Evolutionary conservation across 1,140 invertebrate species (phyloP).

Genomic region (Hyposmocoma kahamanoa): DNA sequence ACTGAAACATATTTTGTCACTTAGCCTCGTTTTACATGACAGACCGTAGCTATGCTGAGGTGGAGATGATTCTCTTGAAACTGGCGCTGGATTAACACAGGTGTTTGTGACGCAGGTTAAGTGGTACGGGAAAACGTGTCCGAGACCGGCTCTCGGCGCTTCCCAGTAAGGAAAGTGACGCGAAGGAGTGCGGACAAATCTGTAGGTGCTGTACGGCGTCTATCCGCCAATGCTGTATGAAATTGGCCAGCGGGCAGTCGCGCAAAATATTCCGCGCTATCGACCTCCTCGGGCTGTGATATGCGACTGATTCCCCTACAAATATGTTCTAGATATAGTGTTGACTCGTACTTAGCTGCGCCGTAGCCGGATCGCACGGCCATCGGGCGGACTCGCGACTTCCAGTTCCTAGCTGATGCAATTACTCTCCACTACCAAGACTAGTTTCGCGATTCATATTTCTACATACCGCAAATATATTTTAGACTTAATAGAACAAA

Average conservation of each 20-base stretch:
- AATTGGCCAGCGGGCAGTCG: constrained; percentile 16
- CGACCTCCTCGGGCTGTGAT: constrained; percentile 43
- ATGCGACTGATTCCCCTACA: constrained; percentile 46
- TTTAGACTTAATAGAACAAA: constrained; percentile 20
- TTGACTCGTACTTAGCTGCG: constrained; percentile 6
- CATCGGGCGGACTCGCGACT: not conserved
- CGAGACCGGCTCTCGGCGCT: not conserved
- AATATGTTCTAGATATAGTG: constrained; percentile 36
- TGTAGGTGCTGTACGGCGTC: not conserved
- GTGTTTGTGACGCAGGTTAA: not conserved
- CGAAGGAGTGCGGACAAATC: not conserved
- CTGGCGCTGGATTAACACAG: no score
- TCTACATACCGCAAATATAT: constrained; percentile 15
- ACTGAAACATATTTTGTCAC: no score
- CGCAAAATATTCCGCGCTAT: constrained; percentile 25
- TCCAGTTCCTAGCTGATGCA: not conserved
- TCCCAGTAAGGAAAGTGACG: not conserved
- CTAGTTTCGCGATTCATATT: not conserved
- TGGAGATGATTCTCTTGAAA: no score
- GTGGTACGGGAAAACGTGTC: not conserved
- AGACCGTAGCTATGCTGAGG: no score
- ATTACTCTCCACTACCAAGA: not conserved
- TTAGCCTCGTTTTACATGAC: no score
- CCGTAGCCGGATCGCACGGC: not conserved
- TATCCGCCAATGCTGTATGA: not conserved